Evolutionary conservation across 2,888 invertebrate species (phyloP).

Genomic region (Drosophila subquinaria): DNA sequence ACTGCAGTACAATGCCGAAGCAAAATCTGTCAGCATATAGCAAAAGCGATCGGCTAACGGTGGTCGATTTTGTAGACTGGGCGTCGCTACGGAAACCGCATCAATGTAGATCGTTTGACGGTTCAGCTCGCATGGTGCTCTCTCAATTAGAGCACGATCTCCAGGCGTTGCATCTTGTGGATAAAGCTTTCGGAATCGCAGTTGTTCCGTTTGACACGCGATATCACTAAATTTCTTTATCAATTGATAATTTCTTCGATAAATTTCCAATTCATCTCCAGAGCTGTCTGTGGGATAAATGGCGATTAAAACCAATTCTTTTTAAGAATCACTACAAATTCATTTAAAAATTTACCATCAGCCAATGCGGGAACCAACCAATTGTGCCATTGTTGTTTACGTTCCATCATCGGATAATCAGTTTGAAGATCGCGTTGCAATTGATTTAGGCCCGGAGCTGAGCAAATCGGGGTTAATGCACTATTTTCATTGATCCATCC

Average conservation of each 20-base stretch:
- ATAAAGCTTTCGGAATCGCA: constrained; percentile 27
- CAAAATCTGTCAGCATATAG: constrained; percentile 73
- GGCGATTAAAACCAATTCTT: neutral
- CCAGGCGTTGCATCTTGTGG: neutral
- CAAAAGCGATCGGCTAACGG: constrained; percentile 70
- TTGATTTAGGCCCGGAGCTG: neutral
- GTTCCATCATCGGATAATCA: neutral
- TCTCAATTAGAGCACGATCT: neutral
- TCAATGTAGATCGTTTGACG: constrained; percentile 63
- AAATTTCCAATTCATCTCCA: constrained; percentile 60
- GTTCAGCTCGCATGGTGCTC: constrained; percentile 57
- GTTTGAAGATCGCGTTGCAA: neutral
- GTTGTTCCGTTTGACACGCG: constrained; percentile 65
- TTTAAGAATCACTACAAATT: neutral
- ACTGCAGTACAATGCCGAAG: constrained; percentile 71
- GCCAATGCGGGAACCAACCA: constrained; percentile 51
- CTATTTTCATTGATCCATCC: neutral
- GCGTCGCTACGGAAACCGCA: constrained; percentile 41
- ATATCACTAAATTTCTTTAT: neutral
- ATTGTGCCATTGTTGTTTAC: constrained; percentile 40
- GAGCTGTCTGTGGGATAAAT: constrained; percentile 50
- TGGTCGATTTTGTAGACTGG: constrained; percentile 38
- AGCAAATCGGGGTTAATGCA: neutral
- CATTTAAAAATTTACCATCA: constrained; percentile 44
- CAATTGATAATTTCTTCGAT: constrained; percentile 8